A percentile compares a stretch with the other conserved stretches of the same genome.
Evolutionary conservation across 2,888 invertebrate genomes (phyloP).

Genomic region (Dendrolimus pini): DNA sequence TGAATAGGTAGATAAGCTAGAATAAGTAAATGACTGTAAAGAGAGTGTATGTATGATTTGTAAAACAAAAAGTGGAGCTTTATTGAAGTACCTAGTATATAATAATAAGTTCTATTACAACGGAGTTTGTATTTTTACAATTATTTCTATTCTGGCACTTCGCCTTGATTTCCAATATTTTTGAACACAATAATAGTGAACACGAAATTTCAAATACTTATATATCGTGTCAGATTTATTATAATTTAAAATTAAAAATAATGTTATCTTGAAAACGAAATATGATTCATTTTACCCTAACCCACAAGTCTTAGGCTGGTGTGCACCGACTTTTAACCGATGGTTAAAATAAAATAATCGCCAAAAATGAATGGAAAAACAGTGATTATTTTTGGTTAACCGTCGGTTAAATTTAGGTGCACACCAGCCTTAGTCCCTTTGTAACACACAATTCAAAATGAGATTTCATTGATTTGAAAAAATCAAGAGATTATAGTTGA

Average conservation of each 20-base stretch:
- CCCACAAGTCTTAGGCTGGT: too few species aligned
- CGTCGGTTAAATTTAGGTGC: too few species aligned
- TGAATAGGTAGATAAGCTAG: conserved; percentile 32
- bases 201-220: conserved; percentile 44
- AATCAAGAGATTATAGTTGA: too few species aligned
- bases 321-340: too few species aligned
- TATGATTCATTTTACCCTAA: conserved; percentile 15
- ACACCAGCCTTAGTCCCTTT: too few species aligned
- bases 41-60: conserved; percentile 72
- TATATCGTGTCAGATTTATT: conserved; percentile 67
- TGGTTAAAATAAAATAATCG: too few species aligned
- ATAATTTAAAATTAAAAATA: conserved; percentile 68
- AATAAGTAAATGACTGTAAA: conserved; percentile 66
- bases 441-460: too few species aligned
- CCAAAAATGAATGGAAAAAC: too few species aligned
- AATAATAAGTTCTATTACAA: conserved; percentile 61
- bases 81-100: conserved; percentile 74
- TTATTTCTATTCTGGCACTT: conserved; percentile 59
- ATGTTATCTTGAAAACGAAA: conserved; percentile 35
- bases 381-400: too few species aligned
- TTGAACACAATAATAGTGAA: conserved; percentile 54
- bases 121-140: conserved; percentile 74
- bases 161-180: conserved; percentile 55
- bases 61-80: conserved; percentile 76
- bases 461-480: too few species aligned